These are phyloP conservation scores for Hedya salicella DNA, from an alignment of 2,888 invertebrate species.

Conservation along the genomic window DNA sequence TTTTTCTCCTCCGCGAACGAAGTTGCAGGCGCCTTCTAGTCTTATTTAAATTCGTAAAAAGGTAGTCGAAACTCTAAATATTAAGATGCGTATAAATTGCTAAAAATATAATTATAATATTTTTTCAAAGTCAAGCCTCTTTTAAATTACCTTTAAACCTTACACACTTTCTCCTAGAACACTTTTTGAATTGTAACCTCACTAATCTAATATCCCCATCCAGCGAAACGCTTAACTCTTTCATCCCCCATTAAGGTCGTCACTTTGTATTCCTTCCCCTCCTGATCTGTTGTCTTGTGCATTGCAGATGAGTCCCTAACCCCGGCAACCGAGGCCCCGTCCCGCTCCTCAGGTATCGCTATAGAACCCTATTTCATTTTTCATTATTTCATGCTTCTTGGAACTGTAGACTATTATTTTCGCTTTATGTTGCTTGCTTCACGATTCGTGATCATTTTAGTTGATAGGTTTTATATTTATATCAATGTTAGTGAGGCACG, in stretches of 20 bases:
- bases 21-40: no score
- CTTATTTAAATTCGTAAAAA: no score
- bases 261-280: conserved; percentile 48
- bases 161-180: not conserved
- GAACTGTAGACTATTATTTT: not conserved
- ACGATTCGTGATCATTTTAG: not conserved
- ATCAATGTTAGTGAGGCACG: not conserved
- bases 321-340: conserved; percentile 82
- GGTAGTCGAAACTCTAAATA: no score
- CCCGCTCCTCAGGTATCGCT: conserved; percentile 81
- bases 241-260: conserved; percentile 15
- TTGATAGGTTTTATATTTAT: not conserved
- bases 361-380: conserved; percentile 51
- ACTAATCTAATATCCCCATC: conserved; percentile 5
- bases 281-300: conserved; percentile 83
- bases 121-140: no score
- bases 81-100: no score
- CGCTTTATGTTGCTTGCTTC: not conserved
- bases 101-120: no score
- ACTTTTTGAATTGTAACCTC: conserved; percentile 12
- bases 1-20: no score
- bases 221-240: conserved; percentile 4
- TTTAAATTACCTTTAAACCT: not conserved
- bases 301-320: conserved; percentile 85
- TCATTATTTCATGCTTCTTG: conserved; percentile 56